phyloP scores from a whole-genome alignment of 2,113 vertebrate genomes.

The Eidolon helvum region DNA sequence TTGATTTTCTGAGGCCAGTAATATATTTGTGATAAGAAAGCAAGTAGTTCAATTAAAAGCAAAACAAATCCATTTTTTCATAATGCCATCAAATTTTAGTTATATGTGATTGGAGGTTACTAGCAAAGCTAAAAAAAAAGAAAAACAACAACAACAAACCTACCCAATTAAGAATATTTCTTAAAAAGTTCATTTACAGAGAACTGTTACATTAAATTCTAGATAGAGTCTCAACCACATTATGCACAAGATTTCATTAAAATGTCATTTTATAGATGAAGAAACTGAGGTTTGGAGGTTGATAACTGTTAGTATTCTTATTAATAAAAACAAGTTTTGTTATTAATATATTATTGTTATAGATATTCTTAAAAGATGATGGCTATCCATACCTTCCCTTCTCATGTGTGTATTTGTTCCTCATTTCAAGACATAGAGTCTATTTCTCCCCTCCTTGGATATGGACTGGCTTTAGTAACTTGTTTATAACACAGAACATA shows the following conservation, averaged over 20 bases:
- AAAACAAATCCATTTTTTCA: background rate
- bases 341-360: background rate
- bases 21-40: background rate
- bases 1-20: background rate
- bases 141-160: background rate
- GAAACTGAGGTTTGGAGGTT: background rate
- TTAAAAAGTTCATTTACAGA: background rate
- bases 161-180: background rate
- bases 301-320: background rate
- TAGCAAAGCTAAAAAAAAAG: background rate
- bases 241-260: background rate
- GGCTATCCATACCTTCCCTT: background rate
- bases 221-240: background rate
- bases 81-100: background rate
- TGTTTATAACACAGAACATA: background rate
- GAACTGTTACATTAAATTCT: background rate
- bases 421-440: background rate
- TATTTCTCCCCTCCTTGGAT: background rate
- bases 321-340: background rate
- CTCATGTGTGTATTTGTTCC: background rate
- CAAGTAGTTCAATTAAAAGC: background rate
- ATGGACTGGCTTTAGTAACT: background rate
- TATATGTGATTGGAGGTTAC: background rate
- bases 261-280: background rate
- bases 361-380: background rate